These are phyloP conservation scores for Amphipoea oculea DNA, from an alignment of 2,888 invertebrate genomes.

Conservation along the genomic window DNA sequence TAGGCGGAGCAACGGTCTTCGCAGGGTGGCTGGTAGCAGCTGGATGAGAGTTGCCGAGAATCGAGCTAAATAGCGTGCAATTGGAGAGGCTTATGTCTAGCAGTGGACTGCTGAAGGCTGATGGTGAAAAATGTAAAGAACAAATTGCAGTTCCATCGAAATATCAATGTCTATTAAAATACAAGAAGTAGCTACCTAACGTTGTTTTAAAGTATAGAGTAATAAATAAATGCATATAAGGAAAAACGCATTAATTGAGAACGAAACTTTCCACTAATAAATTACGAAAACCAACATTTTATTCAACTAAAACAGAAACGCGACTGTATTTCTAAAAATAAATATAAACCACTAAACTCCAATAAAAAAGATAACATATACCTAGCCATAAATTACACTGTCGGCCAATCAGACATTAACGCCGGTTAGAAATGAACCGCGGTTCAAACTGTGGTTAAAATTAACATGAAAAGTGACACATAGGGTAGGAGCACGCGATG, in stretches of 20 bases:
- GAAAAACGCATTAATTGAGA: slow-evolving; percentile 35
- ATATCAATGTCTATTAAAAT: background rate
- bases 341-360: slow-evolving; percentile 32
- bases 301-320: slow-evolving; percentile 21
- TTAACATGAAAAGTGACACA: slow-evolving; percentile 65
- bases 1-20: too few species aligned
- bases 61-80: too few species aligned
- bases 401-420: slow-evolving; percentile 60
- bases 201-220: background rate
- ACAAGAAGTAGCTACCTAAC: background rate
- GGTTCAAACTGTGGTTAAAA: slow-evolving; percentile 58
- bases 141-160: background rate
- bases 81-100: too few species aligned
- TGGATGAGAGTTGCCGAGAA: too few species aligned
- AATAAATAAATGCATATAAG: slow-evolving; percentile 4
- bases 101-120: too few species aligned
- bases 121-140: background rate
- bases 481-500: slow-evolving; percentile 59
- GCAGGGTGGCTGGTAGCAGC: too few species aligned
- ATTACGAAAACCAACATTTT: slow-evolving; percentile 19
- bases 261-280: slow-evolving; percentile 25
- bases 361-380: slow-evolving; percentile 59
- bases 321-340: slow-evolving; percentile 27
- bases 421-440: slow-evolving; percentile 53
- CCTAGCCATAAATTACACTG: slow-evolving; percentile 49